Base-by-base conservation (phyloP, 2,797 vertebrate species). In the Diplodus sargus region DNA sequence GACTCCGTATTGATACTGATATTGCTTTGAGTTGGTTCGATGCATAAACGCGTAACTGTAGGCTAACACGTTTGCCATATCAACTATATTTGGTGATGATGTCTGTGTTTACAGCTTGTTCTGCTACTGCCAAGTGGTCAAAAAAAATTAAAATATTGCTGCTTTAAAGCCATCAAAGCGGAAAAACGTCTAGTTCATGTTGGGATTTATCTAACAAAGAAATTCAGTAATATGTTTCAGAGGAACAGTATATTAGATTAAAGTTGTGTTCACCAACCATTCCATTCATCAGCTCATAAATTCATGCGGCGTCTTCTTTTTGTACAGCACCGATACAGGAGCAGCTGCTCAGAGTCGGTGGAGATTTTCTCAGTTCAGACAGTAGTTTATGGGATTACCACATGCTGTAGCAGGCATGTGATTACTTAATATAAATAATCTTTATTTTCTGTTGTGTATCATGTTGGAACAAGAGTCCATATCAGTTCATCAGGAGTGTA, bases 321-420 rank as follows among this genome's bases (percentile, higher is more conserved):
- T 25, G 23, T 11, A 57, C 17, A 43, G n/a, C 9, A 62, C 45
- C 53, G 67, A 20, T 25, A 25, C 8, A 28, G 47, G 30, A 20
- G 5, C 15, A 15, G 34, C 54, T 42, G 63, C 57, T 74, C 3
- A 12, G 16, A 23, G 23, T 63, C 20, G 23, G 34, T n/a, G 22
- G 5, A 22, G 22, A 22, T 43, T 49, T 53, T 45, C 30, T 65
- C 59, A 59, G 25, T 39, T 65, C 2, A 14, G 22, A 51, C 63
- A 56, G 18, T 18, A 43, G 20, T 30, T 45, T 3, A 3, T 3
- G 30, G 11, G 64, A 22, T 67, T 14, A 75, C 28, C 47, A 49
- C 83, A n/a, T 85, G 85, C 78, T 61, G 18, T 6, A 75, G 74
- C 76, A 82, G 49, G 84, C 9, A 20, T 25, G 23, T 0, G 3